Percentiles rank a stretch among this genome's conserved stretches.
phyloP scores from a whole-genome alignment of 1,140 invertebrate species.

The Drosophila punjabiensis region DNA sequence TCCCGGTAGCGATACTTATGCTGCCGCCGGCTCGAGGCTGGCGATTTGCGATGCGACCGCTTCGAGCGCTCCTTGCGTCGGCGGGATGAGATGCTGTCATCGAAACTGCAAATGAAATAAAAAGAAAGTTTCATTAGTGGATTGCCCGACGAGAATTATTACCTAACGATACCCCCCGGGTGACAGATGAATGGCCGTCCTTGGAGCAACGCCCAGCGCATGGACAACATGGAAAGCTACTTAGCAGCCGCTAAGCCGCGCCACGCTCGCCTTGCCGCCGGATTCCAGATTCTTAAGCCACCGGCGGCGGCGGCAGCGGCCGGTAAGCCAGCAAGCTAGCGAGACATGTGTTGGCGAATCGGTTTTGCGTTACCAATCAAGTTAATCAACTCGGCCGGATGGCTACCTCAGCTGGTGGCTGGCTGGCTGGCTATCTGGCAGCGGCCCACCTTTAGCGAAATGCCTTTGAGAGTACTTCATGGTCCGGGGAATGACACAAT shows the following conservation, averaged over 20 bases:
- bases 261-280: constrained; percentile 41
- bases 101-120: constrained; percentile 85
- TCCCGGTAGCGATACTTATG: constrained; percentile 88
- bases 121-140: constrained; percentile 35
- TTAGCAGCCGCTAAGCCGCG: constrained; percentile 59
- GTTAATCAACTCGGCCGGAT: constrained; percentile 82
- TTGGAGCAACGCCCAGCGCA: constrained; percentile 74
- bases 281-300: constrained; percentile 68
- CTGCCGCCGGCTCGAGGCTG: constrained; percentile 86
- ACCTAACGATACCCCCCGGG: constrained; percentile 26
- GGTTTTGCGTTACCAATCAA: constrained; percentile 83
- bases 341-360: constrained; percentile 76
- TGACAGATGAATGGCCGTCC: constrained; percentile 78
- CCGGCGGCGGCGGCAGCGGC: not conserved
- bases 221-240: constrained; percentile 67
- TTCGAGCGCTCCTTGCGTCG: constrained; percentile 88
- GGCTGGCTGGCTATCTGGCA: constrained; percentile 42
- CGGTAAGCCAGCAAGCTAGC: constrained; percentile 11
- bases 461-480: constrained; percentile 73
- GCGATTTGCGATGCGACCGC: constrained; percentile 87
- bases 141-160: constrained; percentile 33
- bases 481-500: constrained; percentile 61
- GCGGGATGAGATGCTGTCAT: constrained; percentile 87
- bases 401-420: constrained; percentile 54
- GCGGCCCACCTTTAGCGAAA: constrained; percentile 70